phyloP scores from a whole-genome alignment of 2,888 invertebrate genomes.

The Eurois occulta region DNA sequence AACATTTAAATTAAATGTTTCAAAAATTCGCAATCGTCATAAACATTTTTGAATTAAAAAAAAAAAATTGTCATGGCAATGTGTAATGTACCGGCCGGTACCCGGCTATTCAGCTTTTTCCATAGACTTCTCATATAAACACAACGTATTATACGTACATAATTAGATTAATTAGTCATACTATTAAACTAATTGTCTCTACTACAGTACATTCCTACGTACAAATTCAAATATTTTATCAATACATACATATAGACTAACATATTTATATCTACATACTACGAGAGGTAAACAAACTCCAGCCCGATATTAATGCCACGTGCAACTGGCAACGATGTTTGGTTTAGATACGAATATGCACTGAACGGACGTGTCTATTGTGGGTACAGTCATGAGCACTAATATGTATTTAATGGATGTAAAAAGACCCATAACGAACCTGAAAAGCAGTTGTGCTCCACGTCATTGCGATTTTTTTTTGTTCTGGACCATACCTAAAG shows the following conservation, averaged over 20 bases:
- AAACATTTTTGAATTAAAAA: no score
- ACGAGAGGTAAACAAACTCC: slow-evolving; percentile 66
- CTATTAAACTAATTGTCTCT: slow-evolving; percentile 6
- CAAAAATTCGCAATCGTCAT: no score
- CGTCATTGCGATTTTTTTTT: neutral
- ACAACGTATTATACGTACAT: neutral
- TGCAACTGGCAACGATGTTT: slow-evolving; percentile 53
- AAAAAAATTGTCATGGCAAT: neutral
- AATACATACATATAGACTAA: slow-evolving; percentile 20
- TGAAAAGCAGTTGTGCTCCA: neutral
- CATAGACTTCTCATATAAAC: neutral
- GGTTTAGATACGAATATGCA: slow-evolving; percentile 54
- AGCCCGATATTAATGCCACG: slow-evolving; percentile 61
- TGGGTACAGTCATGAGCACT: neutral
- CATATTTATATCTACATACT: slow-evolving; percentile 26
- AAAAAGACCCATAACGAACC: neutral
- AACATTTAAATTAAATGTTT: no score
- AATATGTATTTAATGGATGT: neutral
- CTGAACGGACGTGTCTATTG: slow-evolving; percentile 36
- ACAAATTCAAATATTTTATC: slow-evolving; percentile 52
- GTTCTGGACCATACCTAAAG: neutral
- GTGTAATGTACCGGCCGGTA: neutral
- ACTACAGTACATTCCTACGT: slow-evolving; percentile 6
- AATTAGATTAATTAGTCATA: neutral
- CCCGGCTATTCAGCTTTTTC: neutral